A percentile compares a stretch with the other conserved stretches of the same genome.
Evolutionary conservation across 2,888 invertebrate genomes (phyloP).

Genomic region (Dynastes tityus): DNA sequence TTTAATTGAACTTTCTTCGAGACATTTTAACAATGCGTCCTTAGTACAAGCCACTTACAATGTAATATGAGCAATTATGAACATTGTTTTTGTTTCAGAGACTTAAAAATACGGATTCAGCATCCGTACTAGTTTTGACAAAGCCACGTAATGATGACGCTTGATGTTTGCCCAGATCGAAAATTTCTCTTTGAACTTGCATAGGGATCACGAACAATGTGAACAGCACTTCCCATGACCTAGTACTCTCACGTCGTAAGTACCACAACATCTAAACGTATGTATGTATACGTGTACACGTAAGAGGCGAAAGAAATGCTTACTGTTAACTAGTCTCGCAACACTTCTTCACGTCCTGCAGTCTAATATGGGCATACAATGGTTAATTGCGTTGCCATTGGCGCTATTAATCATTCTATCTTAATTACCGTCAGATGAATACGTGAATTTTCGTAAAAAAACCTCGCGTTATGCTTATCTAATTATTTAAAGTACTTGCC

Average conservation of each 20-base stretch:
- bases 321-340: conserved; percentile 17
- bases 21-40: no score
- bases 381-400: conserved; percentile 35
- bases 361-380: conserved; percentile 6
- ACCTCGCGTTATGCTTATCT: neutral
- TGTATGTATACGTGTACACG: neutral
- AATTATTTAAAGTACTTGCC: conserved; percentile 3
- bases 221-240: conserved; percentile 39
- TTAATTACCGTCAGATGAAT: conserved; percentile 18
- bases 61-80: no score
- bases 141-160: no score
- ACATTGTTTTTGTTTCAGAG: no score
- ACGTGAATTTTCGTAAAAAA: conserved; percentile 18
- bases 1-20: no score
- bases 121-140: no score
- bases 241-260: conserved; percentile 26
- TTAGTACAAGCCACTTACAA: no score
- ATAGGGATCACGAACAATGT: conserved; percentile 24
- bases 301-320: conserved; percentile 8
- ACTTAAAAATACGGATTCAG: no score
- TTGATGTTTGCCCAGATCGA: neutral
- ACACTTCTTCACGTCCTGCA: conserved; percentile 14
- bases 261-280: neutral
- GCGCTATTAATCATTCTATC: conserved; percentile 31
- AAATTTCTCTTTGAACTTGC: conserved; percentile 24